A percentile compares a stretch with the other conserved stretches of the same genome.
These are phyloP conservation scores for Glaucidium brasilianum DNA, from an alignment of 2,113 vertebrate species.

Conservation along the genomic window DNA sequence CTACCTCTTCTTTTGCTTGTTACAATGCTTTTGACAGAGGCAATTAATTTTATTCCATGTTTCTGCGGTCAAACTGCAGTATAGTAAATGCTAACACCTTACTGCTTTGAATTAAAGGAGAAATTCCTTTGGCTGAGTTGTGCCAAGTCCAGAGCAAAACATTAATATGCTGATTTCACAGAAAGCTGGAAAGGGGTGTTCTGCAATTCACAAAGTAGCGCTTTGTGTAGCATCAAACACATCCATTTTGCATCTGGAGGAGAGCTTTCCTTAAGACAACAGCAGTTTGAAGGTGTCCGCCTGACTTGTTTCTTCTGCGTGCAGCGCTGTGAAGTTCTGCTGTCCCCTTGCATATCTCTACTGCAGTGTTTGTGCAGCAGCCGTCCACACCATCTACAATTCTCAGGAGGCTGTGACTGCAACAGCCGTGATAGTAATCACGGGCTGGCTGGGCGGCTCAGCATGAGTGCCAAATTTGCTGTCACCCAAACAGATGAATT, in stretches of 20 bases:
- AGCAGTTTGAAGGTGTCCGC: background rate
- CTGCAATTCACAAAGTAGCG: background rate
- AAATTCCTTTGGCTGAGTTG: background rate
- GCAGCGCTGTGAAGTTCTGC: background rate
- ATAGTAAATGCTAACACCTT: background rate
- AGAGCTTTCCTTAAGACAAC: background rate
- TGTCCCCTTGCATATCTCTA: rapidly evolving
- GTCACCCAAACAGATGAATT: background rate
- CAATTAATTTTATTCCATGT: background rate
- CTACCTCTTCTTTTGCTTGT: background rate
- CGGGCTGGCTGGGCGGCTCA: background rate
- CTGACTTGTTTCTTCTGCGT: background rate
- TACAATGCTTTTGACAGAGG: background rate
- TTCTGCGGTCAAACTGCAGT: background rate
- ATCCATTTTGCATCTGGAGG: background rate
- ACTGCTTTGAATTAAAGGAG: background rate
- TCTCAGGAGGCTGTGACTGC: background rate
- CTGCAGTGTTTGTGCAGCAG: background rate
- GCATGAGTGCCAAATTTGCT: background rate
- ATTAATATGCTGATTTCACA: background rate
- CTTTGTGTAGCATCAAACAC: no score
- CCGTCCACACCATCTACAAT: rapidly evolving
- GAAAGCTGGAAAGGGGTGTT: background rate
- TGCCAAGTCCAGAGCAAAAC: background rate
- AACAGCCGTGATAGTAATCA: background rate